These are phyloP conservation scores for Zaprionus lineosus DNA, from an alignment of 2,888 invertebrate genomes.

Conservation along the genomic window DNA sequence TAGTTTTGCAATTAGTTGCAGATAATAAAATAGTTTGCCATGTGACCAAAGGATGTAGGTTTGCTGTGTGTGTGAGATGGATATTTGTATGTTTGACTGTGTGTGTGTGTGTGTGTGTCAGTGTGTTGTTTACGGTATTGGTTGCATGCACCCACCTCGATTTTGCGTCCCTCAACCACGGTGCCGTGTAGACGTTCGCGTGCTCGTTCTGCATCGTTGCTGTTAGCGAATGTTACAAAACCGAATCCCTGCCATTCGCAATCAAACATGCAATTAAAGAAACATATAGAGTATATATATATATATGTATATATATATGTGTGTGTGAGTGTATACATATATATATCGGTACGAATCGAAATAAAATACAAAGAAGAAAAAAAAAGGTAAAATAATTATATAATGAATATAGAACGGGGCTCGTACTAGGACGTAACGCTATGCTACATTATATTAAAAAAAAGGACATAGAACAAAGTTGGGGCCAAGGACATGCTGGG, in stretches of 20 bases:
- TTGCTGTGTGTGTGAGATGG: slow-evolving; percentile 19
- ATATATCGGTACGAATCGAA: slow-evolving; percentile 25
- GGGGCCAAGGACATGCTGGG: slow-evolving; percentile 59
- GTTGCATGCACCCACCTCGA: slow-evolving; percentile 98
- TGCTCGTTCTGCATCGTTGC: slow-evolving; percentile 99
- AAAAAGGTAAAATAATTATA: slow-evolving; percentile 1
- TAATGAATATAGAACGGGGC: not conserved
- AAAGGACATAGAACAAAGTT: slow-evolving; percentile 10
- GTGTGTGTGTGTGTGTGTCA: slow-evolving; percentile 34
- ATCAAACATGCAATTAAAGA: slow-evolving; percentile 79
- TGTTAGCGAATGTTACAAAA: slow-evolving; percentile 99
- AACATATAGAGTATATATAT: slow-evolving; percentile 76
- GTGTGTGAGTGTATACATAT: slow-evolving; percentile 32
- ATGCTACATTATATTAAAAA: slow-evolving; percentile 33
- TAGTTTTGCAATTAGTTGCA: slow-evolving; percentile 58
- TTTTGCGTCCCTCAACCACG: slow-evolving; percentile 99
- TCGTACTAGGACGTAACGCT: slow-evolving; percentile 24
- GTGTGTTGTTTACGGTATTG: slow-evolving; percentile 81
- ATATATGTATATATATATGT: slow-evolving; percentile 50
- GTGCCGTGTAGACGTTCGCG: slow-evolving; percentile 99
- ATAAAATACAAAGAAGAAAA: not conserved
- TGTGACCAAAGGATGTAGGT: slow-evolving; percentile 29
- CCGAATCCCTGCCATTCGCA: slow-evolving; percentile 96
- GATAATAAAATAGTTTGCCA: slow-evolving; percentile 50
- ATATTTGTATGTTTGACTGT: no score